Conservation (phyloP, 2,113 vertebrate species). For the Myotis yumanensis region DNA sequence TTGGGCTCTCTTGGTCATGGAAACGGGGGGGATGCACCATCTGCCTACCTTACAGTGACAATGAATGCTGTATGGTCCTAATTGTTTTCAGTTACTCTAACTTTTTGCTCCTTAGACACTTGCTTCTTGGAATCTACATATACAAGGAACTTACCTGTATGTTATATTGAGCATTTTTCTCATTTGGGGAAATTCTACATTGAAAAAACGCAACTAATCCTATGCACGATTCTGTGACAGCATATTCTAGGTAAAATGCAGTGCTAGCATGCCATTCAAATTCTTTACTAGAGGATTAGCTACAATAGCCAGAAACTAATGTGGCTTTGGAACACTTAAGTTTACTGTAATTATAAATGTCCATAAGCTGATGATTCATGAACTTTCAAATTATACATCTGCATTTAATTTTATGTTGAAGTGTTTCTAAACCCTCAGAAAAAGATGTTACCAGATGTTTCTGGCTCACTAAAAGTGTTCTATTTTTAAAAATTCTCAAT, state of each 20-base stretch:
- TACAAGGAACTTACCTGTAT: neutral
- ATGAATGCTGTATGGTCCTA: neutral
- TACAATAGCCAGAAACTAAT: constrained; percentile 56
- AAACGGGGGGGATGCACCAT: neutral
- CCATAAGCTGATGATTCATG: constrained; percentile 67
- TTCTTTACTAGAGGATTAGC: constrained; percentile 56
- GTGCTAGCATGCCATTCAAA: constrained; percentile 47
- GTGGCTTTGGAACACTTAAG: constrained; percentile 57
- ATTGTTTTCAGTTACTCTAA: neutral
- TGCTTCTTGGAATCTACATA: neutral
- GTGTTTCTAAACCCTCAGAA: constrained; percentile 66
- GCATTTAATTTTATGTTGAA: constrained; percentile 71
- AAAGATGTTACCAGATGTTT: constrained; percentile 72
- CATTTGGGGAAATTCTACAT: neutral
- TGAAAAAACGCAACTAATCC: constrained; percentile 2
- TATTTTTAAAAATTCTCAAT: constrained; percentile 61
- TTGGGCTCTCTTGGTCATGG: neutral
- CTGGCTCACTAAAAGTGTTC: constrained; percentile 49
- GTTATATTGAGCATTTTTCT: neutral
- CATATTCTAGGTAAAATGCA: constrained; percentile 57
- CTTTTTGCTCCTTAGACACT: neutral
- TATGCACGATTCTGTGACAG: neutral
- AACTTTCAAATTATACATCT: constrained; percentile 74
- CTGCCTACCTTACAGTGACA: neutral
- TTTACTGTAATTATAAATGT: constrained; percentile 73